A percentile compares a stretch with the other conserved stretches of the same genome.
These are phyloP conservation scores for Sepiola atlantica DNA, from an alignment of 2,888 invertebrate genomes.

Conservation along the genomic window DNA sequence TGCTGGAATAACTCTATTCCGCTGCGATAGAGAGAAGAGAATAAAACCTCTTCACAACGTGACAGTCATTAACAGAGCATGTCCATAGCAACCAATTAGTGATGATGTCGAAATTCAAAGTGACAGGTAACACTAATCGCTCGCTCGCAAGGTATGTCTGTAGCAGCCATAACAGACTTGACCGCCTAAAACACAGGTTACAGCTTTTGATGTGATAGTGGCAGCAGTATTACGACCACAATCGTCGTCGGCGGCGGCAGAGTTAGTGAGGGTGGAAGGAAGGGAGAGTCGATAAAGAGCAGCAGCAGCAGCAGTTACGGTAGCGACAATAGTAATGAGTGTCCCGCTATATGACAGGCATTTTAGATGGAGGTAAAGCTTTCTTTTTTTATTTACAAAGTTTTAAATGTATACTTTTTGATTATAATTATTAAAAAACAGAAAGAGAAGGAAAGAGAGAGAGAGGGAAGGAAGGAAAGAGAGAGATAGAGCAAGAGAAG, in stretches of 20 bases:
- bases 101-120: neutral
- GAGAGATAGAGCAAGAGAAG: neutral
- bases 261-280: neutral
- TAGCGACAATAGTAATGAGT: neutral
- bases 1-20: neutral
- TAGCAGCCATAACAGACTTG: slow-evolving; percentile 21
- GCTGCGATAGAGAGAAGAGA: neutral
- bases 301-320: neutral
- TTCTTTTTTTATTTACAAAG: too few relatives aligned
- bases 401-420: too few relatives aligned
- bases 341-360: neutral
- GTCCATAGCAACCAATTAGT: neutral
- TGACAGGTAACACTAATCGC: slow-evolving; percentile 2
- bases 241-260: neutral
- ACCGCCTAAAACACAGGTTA: slow-evolving; percentile 8
- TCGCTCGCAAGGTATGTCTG: slow-evolving; percentile 15
- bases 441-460: neutral
- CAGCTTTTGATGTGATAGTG: neutral
- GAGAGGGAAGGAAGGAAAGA: neutral
- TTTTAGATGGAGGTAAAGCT: neutral
- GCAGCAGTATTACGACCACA: neutral
- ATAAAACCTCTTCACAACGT: neutral
- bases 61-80: neutral
- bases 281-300: neutral
- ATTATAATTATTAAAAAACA: too few relatives aligned